Evolutionary conservation across 2,888 invertebrate species (phyloP).

Genomic region (Merodon equestris): DNA sequence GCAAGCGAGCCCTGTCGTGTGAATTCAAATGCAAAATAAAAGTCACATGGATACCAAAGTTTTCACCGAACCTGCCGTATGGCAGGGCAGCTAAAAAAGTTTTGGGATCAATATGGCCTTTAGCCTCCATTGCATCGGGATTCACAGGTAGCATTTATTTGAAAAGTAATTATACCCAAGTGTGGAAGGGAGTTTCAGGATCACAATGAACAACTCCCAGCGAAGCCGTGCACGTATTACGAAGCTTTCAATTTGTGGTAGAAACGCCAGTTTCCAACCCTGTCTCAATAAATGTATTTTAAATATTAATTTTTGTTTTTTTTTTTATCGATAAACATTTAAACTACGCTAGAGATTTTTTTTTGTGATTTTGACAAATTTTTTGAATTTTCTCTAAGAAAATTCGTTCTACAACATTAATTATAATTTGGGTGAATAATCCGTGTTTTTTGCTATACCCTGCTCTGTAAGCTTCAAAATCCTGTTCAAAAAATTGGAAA

Average conservation of each 20-base stretch:
- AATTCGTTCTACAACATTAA: constrained; percentile 53
- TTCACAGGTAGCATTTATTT: constrained; percentile 47
- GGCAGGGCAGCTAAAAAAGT: too few species aligned
- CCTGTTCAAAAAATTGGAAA: constrained; percentile 18
- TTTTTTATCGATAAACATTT: constrained; percentile 44
- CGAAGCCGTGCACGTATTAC: constrained; percentile 4
- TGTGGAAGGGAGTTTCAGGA: constrained; percentile 10
- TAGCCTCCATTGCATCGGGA: constrained; percentile 60
- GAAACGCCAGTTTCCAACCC: neutral
- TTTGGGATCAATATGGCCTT: constrained; percentile 49
- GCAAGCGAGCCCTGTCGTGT: constrained; percentile 11
- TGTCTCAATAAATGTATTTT: constrained; percentile 64
- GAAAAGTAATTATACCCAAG: neutral
- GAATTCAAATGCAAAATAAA: constrained; percentile 60
- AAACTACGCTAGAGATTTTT: constrained; percentile 45
- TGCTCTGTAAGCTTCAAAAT: neutral
- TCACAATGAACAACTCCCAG: constrained; percentile 29
- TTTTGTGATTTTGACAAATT: constrained; percentile 18
- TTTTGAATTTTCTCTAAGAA: constrained; percentile 16
- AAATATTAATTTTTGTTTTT: constrained; percentile 54
- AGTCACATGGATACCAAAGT: constrained; percentile 36
- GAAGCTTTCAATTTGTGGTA: neutral
- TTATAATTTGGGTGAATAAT: constrained; percentile 29
- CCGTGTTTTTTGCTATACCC: constrained; percentile 1
- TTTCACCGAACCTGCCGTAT: neutral